Evolutionary conservation across 2,888 invertebrate species (phyloP).

Genomic region (Vanessa cardui): DNA sequence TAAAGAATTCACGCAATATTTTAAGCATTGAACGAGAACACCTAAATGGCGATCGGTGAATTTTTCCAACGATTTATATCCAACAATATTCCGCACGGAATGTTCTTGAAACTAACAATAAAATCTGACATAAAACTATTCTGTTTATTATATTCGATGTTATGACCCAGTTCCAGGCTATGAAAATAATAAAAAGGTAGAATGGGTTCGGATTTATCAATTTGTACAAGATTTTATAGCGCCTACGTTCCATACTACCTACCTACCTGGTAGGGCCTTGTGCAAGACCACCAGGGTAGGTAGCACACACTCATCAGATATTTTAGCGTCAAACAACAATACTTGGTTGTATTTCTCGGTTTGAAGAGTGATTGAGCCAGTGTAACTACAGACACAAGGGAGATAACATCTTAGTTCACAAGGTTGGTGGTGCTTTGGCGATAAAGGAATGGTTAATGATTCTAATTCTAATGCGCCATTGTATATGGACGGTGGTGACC

Average conservation of each 20-base stretch:
- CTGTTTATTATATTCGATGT: conserved; percentile 11
- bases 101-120: conserved; percentile 10
- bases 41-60: conserved; percentile 1
- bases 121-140: conserved; percentile 16
- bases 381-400: too few species aligned
- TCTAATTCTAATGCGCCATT: too few species aligned
- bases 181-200: conserved; percentile 4
- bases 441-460: too few species aligned
- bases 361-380: too few species aligned
- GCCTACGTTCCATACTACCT: neutral
- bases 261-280: too few species aligned
- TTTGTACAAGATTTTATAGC: neutral
- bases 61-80: conserved; percentile 7
- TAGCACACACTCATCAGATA: too few species aligned
- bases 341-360: too few species aligned
- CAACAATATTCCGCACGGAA: conserved; percentile 1
- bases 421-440: too few species aligned
- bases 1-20: conserved; percentile 10
- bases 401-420: too few species aligned
- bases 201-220: neutral
- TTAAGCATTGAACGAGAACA: neutral
- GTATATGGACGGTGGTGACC: too few species aligned
- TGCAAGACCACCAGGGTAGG: too few species aligned
- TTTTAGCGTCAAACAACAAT: too few species aligned
- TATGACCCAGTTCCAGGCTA: neutral